Base-by-base conservation (phyloP, 2,888 invertebrate species). In the Ennomos fuscantarius region DNA sequence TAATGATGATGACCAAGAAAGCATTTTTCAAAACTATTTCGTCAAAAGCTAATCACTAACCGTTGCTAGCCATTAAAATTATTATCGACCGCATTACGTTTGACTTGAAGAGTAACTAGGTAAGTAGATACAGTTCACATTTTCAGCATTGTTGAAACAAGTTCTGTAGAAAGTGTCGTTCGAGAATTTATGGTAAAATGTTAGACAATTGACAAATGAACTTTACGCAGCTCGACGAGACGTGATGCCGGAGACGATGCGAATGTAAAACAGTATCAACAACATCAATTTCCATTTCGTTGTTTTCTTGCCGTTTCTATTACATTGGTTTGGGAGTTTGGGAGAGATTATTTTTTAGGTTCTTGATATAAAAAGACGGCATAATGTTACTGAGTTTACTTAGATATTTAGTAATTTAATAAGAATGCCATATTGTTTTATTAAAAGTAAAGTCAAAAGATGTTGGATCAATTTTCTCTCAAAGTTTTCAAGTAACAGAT, bases 151-250 rank as follows among this genome's bases (percentile, higher is more conserved):
- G 70, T 76, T 75, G 62, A 64, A 65, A 72, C 67, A 70, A 65
- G 69, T 72, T 73, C 66, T 68, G 70, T 67, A 65, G 68, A 71
- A 76, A 80, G 63, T 78, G 75, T 77, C 74, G 73, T 75, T 78
- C 64, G 71, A 72, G 73, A 78, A 79, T 78, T 75, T 74, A 77
- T 79, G 80, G 80, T 78, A 74, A 77, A 78, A 78, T 74, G 78
- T 76, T 71, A 76, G 74, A 68, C 72, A 72, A 65, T 73, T 86
- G 86, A 86, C 78, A 85, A 87, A 87, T 86, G 84, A 85, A 83
- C 78, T 86, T 82, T 79, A 78, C 79, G 79, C 76, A 80, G 79
- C 79, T 77, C 74, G 75, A 74, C 70, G 76, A 72, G 73, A 81
- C 79, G 76, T 81, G 78, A 78, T 78, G 79, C 76, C 73, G 75